Percentiles rank a stretch among this genome's conserved stretches.
phyloP scores from a whole-genome alignment of 2,888 invertebrate genomes.

The Ashinkailepas kermadecensis region DNA sequence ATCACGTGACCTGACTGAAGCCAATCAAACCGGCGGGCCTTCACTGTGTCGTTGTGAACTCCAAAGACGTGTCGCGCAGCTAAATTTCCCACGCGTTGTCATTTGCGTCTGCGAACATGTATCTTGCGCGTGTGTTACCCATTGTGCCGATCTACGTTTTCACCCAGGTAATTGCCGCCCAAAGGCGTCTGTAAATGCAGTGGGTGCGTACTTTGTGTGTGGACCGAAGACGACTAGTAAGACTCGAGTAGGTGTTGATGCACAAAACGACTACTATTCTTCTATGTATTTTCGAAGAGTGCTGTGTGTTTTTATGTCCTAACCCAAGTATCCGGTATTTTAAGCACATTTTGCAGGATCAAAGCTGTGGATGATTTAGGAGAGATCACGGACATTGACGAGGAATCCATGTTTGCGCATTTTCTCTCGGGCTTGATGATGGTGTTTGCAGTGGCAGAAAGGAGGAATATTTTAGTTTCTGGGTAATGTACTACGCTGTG shows the following conservation, averaged over 20 bases:
- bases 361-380: neutral
- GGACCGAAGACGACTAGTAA: neutral
- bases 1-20: neutral
- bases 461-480: neutral
- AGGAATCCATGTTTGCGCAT: neutral
- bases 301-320: neutral
- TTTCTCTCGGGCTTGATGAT: neutral
- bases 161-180: neutral
- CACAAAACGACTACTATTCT: slow-evolving; percentile 1
- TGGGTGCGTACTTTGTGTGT: neutral
- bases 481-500: neutral
- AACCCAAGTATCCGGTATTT: neutral
- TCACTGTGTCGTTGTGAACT: neutral
- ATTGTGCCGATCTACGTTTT: neutral
- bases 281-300: slow-evolving; percentile 8
- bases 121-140: neutral
- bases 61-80: neutral
- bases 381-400: neutral
- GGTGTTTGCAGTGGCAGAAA: neutral
- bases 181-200: neutral
- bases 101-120: neutral
- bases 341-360: neutral
- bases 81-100: neutral
- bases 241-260: neutral
- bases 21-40: slow-evolving; percentile 13